phyloP scores from a whole-genome alignment of 2,888 invertebrate species.

The Andrena bucephala region DNA sequence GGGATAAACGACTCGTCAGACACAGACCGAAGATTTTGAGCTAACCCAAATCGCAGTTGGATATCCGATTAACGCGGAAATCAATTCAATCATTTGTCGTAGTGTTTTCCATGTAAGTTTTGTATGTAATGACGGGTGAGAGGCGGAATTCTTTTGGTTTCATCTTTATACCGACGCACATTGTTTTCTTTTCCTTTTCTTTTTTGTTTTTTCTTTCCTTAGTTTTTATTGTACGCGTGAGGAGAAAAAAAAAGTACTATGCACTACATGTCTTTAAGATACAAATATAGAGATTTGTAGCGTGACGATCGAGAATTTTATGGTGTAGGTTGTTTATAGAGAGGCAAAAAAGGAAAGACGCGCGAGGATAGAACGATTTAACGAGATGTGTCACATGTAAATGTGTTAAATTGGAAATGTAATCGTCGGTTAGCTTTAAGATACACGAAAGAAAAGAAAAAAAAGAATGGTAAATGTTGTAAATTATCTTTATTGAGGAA shows the following conservation, averaged over 20 bases:
- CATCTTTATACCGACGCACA: conserved; percentile 57
- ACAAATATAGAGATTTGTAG: conserved; percentile 79
- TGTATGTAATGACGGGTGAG: conserved; percentile 65
- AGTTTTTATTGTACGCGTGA: conserved; percentile 54
- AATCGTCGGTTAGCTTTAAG: conserved; percentile 77
- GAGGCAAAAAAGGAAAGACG: conserved; percentile 46
- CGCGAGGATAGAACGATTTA: conserved; percentile 69
- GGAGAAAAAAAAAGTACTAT: conserved; percentile 51
- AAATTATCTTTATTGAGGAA: conserved; percentile 77
- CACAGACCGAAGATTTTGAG: conserved; percentile 14
- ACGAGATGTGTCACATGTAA: conserved; percentile 69
- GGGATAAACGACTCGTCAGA: conserved; percentile 19
- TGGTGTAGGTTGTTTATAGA: conserved; percentile 75
- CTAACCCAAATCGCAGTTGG: neutral
- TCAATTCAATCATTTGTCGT: conserved; percentile 28
- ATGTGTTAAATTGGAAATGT: conserved; percentile 71
- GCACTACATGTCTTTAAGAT: conserved; percentile 72
- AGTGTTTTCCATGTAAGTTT: conserved; percentile 74
- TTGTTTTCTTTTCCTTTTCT: conserved; percentile 32
- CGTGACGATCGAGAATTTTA: conserved; percentile 69
- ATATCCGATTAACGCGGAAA: conserved; percentile 27
- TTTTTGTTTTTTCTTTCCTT: conserved; percentile 28
- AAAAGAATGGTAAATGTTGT: conserved; percentile 76
- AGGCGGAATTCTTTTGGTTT: conserved; percentile 56
- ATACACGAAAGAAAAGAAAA: conserved; percentile 63